These are phyloP conservation scores for Trisateles emortualis DNA, from an alignment of 2,888 invertebrate genomes.

Conservation along the genomic window DNA sequence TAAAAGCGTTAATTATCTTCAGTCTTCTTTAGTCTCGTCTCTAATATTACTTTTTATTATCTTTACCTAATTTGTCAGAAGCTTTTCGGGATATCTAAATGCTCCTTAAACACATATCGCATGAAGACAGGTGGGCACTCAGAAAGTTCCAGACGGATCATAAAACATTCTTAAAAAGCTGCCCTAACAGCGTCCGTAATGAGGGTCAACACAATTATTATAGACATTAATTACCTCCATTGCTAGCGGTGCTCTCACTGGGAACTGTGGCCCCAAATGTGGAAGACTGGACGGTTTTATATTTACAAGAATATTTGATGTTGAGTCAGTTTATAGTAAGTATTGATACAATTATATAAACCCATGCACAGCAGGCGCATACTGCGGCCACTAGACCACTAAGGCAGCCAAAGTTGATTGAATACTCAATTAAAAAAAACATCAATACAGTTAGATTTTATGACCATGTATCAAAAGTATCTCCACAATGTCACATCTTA, in stretches of 20 bases:
- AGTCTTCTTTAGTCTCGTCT: no score
- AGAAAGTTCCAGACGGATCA: slow-evolving; percentile 44
- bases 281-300: not conserved
- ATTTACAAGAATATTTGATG: not conserved
- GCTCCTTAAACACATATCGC: slow-evolving; percentile 27
- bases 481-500: no score
- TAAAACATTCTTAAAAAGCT: slow-evolving; percentile 63
- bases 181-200: slow-evolving; percentile 56
- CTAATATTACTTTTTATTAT: no score
- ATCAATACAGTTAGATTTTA: no score
- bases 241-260: slow-evolving; percentile 34
- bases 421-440: no score
- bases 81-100: slow-evolving; percentile 1
- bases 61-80: not conserved
- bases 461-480: no score
- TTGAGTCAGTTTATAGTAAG: no score
- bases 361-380: no score
- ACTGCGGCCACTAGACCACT: no score
- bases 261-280: slow-evolving; percentile 18
- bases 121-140: slow-evolving; percentile 44
- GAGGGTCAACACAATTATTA: slow-evolving; percentile 66
- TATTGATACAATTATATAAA: no score
- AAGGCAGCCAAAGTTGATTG: no score
- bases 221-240: slow-evolving; percentile 63
- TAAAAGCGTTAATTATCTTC: no score